Conservation (phyloP, 1,140 invertebrate genomes). For the Psix sp. region DNA sequence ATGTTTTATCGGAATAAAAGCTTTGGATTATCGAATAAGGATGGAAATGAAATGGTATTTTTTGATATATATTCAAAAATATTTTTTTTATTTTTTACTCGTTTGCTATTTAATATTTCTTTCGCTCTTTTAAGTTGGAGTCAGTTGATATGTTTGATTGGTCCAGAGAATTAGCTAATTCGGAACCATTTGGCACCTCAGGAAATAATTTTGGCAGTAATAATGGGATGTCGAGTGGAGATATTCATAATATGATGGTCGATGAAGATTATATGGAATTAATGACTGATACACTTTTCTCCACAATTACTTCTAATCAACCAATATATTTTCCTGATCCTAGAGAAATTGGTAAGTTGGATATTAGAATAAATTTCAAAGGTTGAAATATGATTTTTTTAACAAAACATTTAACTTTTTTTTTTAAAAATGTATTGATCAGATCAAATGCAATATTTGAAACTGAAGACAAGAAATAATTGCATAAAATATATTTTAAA, state of each 20-base stretch:
- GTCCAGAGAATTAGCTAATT: conserved; percentile 72
- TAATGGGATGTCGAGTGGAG: conserved; percentile 77
- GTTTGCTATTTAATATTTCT: conserved; percentile 6
- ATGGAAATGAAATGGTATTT: conserved; percentile 85
- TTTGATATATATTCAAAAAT: conserved; percentile 1
- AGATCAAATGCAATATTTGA: too few species aligned
- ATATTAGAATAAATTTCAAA: too few species aligned
- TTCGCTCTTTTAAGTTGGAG: conserved; percentile 80
- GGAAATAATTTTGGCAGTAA: conserved; percentile 63
- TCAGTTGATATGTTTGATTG: conserved; percentile 88
- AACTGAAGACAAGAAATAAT: too few species aligned
- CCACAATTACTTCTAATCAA: conserved; percentile 90
- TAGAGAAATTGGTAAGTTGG: conserved; percentile 91
- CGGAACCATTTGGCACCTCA: conserved; percentile 59
- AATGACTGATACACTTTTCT: conserved; percentile 93
- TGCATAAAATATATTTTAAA: conserved; percentile 5
- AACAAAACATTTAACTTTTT: too few species aligned
- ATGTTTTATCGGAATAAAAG: conserved; percentile 93
- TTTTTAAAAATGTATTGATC: too few species aligned
- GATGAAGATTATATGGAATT: conserved; percentile 94
- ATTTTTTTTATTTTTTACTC: conserved; percentile 52
- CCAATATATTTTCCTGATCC: conserved; percentile 97
- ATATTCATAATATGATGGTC: conserved; percentile 83
- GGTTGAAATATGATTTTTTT: not conserved
- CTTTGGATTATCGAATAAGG: conserved; percentile 84